Evolutionary conservation across 2,888 invertebrate species (phyloP).

Genomic region (Nysson spinosus): DNA sequence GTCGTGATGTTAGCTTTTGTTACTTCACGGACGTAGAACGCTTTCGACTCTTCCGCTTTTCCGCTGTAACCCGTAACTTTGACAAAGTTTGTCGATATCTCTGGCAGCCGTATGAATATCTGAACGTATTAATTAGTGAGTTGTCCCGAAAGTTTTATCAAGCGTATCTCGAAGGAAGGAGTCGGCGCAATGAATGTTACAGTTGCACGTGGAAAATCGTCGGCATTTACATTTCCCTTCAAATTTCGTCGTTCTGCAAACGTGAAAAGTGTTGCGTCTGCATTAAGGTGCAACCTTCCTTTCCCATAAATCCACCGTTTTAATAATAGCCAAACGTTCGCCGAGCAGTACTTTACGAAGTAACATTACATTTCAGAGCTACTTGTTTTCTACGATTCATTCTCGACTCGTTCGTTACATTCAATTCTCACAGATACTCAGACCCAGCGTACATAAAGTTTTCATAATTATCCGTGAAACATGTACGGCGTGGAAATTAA

Average conservation of each 20-base stretch:
- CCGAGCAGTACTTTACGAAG: too few relatives aligned
- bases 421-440: too few relatives aligned
- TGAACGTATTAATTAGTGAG: slow-evolving; percentile 48
- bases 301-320: too few relatives aligned
- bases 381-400: too few relatives aligned
- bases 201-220: slow-evolving; percentile 11
- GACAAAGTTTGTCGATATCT: slow-evolving; percentile 43
- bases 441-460: too few relatives aligned
- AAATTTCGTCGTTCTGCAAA: slow-evolving; percentile 8
- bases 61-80: slow-evolving; percentile 26
- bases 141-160: slow-evolving; percentile 33
- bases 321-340: too few relatives aligned
- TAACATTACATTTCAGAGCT: too few relatives aligned
- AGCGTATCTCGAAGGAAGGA: slow-evolving; percentile 12
- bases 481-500: too few relatives aligned
- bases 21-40: slow-evolving; percentile 17
- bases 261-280: background rate
- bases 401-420: too few relatives aligned
- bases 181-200: slow-evolving; percentile 27
- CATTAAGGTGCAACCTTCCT: too few relatives aligned
- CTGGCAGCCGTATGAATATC: slow-evolving; percentile 40
- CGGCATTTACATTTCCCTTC: slow-evolving; percentile 10
- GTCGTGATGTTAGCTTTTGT: slow-evolving; percentile 16
- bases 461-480: too few relatives aligned
- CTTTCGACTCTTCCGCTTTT: too few relatives aligned